phyloP scores from a whole-genome alignment of 2,797 vertebrate genomes.

The Tragopan temminckii region DNA sequence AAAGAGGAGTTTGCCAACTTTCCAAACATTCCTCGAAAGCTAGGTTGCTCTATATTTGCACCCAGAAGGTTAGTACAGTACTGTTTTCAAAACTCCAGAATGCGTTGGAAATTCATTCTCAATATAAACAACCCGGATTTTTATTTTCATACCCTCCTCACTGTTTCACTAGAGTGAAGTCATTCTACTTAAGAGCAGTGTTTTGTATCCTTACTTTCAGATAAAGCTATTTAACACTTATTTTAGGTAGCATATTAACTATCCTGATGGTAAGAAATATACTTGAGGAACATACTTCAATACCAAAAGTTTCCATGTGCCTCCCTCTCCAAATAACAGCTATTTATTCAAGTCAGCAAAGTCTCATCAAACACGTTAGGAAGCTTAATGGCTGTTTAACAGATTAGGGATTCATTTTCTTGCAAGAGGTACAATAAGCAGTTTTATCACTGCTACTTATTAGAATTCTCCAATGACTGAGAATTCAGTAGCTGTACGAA shows the following conservation, averaged over 20 bases:
- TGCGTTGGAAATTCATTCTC: background rate
- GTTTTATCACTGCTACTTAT: background rate
- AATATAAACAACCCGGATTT: background rate
- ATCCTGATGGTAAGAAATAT: background rate
- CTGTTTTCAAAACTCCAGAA: background rate
- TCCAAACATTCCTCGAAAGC: background rate
- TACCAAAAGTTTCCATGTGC: background rate
- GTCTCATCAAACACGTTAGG: background rate
- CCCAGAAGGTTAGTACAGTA: background rate
- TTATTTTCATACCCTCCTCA: background rate
- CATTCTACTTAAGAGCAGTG: background rate
- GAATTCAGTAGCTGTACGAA: background rate
- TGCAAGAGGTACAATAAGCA: background rate
- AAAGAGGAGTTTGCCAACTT: background rate
- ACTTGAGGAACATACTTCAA: background rate
- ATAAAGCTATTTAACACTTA: background rate
- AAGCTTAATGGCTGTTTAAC: background rate
- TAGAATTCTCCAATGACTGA: background rate
- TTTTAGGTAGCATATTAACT: background rate
- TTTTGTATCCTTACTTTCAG: background rate
- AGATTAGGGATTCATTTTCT: background rate
- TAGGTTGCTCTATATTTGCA: background rate
- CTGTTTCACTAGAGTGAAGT: background rate
- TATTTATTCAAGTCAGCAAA: background rate
- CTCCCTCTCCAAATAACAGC: background rate